Percentiles rank a stretch among this genome's conserved stretches.
Conservation (phyloP, 2,888 invertebrate species). For the Euplexia lucipara region DNA sequence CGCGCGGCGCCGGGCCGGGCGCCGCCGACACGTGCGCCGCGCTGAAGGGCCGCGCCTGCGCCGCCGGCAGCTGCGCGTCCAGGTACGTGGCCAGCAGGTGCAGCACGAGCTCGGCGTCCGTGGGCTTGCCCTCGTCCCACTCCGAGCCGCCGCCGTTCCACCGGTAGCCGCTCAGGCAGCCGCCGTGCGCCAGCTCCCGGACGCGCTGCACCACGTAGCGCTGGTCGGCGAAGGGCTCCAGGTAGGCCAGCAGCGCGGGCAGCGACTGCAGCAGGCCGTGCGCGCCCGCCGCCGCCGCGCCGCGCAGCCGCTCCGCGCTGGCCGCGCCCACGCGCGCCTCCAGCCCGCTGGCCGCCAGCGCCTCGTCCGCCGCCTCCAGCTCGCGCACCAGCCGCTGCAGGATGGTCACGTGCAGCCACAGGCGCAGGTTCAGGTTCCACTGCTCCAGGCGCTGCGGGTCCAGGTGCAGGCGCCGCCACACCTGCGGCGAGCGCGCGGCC, state of each 20-base stretch:
- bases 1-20: constrained; percentile 33
- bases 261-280: constrained; percentile 82
- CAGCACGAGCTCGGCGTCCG: constrained; percentile 97
- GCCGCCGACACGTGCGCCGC: constrained; percentile 78
- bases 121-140: constrained; percentile 95
- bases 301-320: constrained; percentile 73
- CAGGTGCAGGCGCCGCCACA: constrained; percentile 92
- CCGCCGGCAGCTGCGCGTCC: constrained; percentile 88
- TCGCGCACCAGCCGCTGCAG: constrained; percentile 94
- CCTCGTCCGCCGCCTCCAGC: constrained; percentile 93
- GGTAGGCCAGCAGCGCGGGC: constrained; percentile 94
- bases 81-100: constrained; percentile 95
- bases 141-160: constrained; percentile 94
- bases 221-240: constrained; percentile 96
- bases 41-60: constrained; percentile 84
- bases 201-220: constrained; percentile 96
- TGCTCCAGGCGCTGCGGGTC: constrained; percentile 93
- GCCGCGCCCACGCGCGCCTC: constrained; percentile 75
- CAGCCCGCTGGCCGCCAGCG: constrained; percentile 89
- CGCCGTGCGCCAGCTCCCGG: constrained; percentile 94
- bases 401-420: constrained; percentile 97
- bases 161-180: constrained; percentile 96
- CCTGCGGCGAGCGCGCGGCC: constrained; percentile 71
- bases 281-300: constrained; percentile 78
- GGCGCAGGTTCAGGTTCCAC: constrained; percentile 90